A percentile compares a stretch with the other conserved stretches of the same genome.
phyloP scores from a whole-genome alignment of 1,140 invertebrate species.

The Geopemphigus sp. region DNA sequence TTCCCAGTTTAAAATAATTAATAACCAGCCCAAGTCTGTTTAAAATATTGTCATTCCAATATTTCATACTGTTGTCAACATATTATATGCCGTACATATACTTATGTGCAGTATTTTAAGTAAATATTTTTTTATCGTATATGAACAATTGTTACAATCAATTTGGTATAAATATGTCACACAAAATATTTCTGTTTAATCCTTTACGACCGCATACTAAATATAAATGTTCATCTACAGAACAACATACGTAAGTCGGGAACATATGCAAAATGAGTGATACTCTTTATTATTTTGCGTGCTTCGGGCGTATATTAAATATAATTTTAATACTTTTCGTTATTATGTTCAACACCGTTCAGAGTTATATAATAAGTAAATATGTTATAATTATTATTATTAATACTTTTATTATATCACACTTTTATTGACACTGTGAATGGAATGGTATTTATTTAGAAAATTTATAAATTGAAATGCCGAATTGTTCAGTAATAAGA shows the following conservation, averaged over 20 bases:
- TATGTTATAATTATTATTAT: not conserved
- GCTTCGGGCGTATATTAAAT: not conserved
- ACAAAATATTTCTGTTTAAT: not conserved
- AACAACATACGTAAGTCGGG: not conserved
- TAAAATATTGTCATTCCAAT: too few species aligned
- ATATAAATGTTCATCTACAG: not conserved
- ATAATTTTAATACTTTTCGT: not conserved
- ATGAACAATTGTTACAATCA: slow-evolving; percentile 17
- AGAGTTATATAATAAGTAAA: slow-evolving; percentile 12
- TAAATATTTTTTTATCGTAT: not conserved
- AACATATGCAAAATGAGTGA: not conserved
- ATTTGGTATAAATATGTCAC: not conserved
- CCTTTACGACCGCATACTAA: not conserved
- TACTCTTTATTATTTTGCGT: not conserved
- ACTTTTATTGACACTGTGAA: too few species aligned
- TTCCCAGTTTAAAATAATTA: not conserved
- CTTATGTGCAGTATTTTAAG: too few species aligned
- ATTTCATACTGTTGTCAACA: too few species aligned
- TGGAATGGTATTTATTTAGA: too few species aligned
- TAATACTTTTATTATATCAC: too few species aligned
- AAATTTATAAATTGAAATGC: too few species aligned
- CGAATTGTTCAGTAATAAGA: too few species aligned
- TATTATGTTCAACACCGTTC: not conserved
- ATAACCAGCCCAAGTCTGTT: not conserved
- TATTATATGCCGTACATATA: not conserved